Evolutionary conservation across 2,113 vertebrate genomes (phyloP), one percentile per base, ranked within the genome.

Genomic region (Trichechus manatus): DNA sequence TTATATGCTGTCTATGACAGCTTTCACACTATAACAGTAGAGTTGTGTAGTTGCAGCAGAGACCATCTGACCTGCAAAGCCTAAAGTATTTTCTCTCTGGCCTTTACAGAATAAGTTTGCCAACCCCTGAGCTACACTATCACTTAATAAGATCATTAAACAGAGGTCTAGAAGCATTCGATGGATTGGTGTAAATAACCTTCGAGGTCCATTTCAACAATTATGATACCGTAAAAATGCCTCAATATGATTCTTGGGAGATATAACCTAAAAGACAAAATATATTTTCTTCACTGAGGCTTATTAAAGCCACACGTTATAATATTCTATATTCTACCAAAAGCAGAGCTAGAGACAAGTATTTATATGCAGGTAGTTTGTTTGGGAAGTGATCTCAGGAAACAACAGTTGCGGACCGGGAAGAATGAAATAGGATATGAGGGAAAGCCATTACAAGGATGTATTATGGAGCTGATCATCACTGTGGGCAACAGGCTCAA

Each of bases 81-180:
- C 50, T 86, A 59, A 59, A 77, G 66, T 59, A 74, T 72, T 89
- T 92, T 88, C 14, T 74, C 4, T 80, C 10, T 50, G 10, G 85
- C 39, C n/a, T 56, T 75, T 63, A n/a, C 19, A 70, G 29, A 87
- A 89, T 47, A 95, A 13, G 6, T 56, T 50, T 82, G 36, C 47
- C 33, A 64, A 44, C 4, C 6, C 8, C 29, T 23, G 10, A 9
- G 1, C 59, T 89, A 74, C 31, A 87, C 27, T 72, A 47, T 86
- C 68, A 87, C 44, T 89, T 61, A 89, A 82, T 66, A 89, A 89
- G 36, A 59, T 25, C 33, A 66, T 36, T n/a, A 72, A 44, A 92
- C 25, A 6, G 3, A 1, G 3, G 25, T 56, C 39, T 74, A 63
- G 87, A 93, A 17, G 5, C 33, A 93, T 63, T 88, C 9, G 64